Evolutionary conservation across 2,888 invertebrate genomes (phyloP), one percentile per base, ranked within the genome.

Genomic region (Orthonychiurus folsomi): DNA sequence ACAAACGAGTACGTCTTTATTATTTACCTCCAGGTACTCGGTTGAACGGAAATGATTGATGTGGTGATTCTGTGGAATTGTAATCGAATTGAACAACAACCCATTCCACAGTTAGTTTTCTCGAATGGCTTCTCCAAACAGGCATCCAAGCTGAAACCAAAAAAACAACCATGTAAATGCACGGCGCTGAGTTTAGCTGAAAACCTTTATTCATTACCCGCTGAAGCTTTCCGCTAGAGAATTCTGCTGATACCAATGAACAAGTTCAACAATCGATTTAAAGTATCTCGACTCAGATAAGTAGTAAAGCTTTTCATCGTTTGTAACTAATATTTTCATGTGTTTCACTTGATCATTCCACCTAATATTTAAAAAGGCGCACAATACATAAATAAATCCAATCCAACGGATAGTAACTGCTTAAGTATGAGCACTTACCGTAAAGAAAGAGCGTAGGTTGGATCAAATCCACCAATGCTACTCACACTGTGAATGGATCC

Each of bases 171-270:
- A 63, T 28, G 47, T 56, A 21, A 61, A 48, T 20, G 47, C 21
- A 61, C 1, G 53, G 23, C 23, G 20, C n/a, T 52, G 21, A 54
- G 20, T 37, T 23, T 20, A 52, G 23, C n/a, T 20, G 3, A 3
- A 52, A 52, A 52, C 12, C 18, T 15, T 24, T 55, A 12, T 3
- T 78, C 25, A 3, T 78, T 78, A 88, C 88, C 87, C 86, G 59
- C 87, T 88, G 77, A 97, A 97, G 79, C 93, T 95, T 79, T 95
- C 94, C 0, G 87, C 85, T 67, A 97, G 81, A 76, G 91, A 93
- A 74, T 88, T 88, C 73, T 87, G 84, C 78, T 94, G 91, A 79
- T 96, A 97, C 80, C 91, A 93, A 68, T 88, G 87, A 71, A 97
- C 87, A 69, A 97, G 82, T 77, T 95, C 93, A 72, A 93, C 90